Conservation (phyloP, 2,797 vertebrate species). For the Microctenopoma lineatum region DNA sequence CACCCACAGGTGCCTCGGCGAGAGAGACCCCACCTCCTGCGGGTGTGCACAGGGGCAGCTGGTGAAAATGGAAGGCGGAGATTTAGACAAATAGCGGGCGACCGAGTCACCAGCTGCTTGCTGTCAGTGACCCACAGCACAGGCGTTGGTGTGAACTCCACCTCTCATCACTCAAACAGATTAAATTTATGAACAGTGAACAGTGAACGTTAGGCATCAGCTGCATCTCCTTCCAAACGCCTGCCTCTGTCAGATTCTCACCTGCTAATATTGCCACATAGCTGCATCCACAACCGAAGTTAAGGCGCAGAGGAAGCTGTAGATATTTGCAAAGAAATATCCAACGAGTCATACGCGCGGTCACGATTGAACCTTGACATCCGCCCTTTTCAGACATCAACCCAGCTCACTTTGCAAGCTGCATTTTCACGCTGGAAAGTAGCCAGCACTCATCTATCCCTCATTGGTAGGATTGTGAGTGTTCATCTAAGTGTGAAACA, state of each 20-base stretch:
- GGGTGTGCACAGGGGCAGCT: constrained; percentile 58
- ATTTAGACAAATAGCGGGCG: constrained; percentile 44
- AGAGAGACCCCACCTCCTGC: constrained; percentile 71
- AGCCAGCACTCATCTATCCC: constrained; percentile 64
- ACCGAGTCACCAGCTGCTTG: constrained; percentile 76
- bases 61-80: constrained; percentile 43
- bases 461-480: constrained; percentile 68
- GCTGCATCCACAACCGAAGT: constrained; percentile 13
- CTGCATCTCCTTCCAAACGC: constrained; percentile 48
- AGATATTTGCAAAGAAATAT: constrained; percentile 67
- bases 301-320: constrained; percentile 46
- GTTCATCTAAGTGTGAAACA: constrained; percentile 74
- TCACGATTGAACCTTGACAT: constrained; percentile 64
- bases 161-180: constrained; percentile 41
- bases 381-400: constrained; percentile 75
- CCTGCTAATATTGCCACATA: constrained; percentile 16
- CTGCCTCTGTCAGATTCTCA: constrained; percentile 31
- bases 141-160: constrained; percentile 50
- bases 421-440: constrained; percentile 64
- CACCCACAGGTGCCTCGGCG: constrained; percentile 83
- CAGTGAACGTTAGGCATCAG: constrained; percentile 45
- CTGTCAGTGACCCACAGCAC: constrained; percentile 59
- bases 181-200: constrained; percentile 17
- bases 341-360: constrained; percentile 40
- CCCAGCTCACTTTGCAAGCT: constrained; percentile 55